Evolutionary conservation across 2,888 invertebrate species (phyloP), one percentile per base, ranked within the genome.

Genomic region (Adelphocoris suturalis): DNA sequence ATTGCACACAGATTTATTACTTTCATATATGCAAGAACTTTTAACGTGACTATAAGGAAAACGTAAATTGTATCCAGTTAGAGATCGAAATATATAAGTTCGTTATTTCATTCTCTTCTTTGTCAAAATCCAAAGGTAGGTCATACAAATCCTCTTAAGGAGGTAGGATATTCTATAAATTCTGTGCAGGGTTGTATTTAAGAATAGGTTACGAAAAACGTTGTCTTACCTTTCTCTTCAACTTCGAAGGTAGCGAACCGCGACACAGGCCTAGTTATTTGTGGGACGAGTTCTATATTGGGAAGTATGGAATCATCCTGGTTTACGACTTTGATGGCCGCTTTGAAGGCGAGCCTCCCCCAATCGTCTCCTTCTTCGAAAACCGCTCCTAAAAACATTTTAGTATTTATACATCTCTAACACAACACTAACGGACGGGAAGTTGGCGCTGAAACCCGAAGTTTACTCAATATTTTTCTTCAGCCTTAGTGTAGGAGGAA

Each of bases 161-260:
- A n/a, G n/a, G n/a, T n/a, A n/a, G n/a, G n/a, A n/a, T n/a, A n/a
- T n/a, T n/a, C n/a, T n/a, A n/a, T n/a, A n/a, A n/a, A n/a, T n/a
- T n/a, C n/a, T n/a, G n/a, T n/a, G n/a, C n/a, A n/a, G n/a, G n/a
- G n/a, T n/a, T n/a, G n/a, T n/a, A n/a, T n/a, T n/a, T n/a, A n/a
- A n/a, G n/a, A n/a, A n/a, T n/a, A n/a, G n/a, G n/a, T n/a, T n/a
- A n/a, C n/a, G n/a, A n/a, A n/a, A n/a, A n/a, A n/a, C n/a, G n/a
- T n/a, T n/a, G n/a, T n/a, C 48, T 48, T 48, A 48, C 92, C 92
- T 90, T 90, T 92, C 27, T 91, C 90, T 3, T 91, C 91, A 13
- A 92, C 92, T n/a, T 90, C 87, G 47, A 92, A 92, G 88, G 92
- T 92, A 90, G 92, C 92, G 47, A 91, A 90, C 11, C 84, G 90